These are phyloP conservation scores for Pteronotus mesoamericanus DNA, from an alignment of 2,797 vertebrate genomes.

Conservation along the genomic window DNA sequence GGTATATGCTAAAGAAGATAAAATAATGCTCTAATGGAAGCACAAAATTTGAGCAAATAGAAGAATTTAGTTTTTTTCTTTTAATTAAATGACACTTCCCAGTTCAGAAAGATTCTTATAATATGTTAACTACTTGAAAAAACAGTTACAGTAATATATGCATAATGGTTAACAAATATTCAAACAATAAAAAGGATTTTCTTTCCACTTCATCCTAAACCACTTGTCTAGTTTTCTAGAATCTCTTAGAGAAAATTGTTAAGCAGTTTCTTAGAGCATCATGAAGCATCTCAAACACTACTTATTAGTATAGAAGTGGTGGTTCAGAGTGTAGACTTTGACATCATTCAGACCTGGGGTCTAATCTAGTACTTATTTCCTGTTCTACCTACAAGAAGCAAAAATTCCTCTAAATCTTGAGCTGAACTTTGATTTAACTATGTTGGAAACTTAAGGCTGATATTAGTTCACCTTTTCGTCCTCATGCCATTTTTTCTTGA, in stretches of 20 bases:
- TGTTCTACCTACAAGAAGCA: neutral
- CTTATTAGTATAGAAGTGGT: neutral
- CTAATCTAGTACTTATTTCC: neutral
- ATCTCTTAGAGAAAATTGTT: neutral
- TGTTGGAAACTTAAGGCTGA: neutral
- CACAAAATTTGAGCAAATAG: neutral
- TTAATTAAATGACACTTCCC: conserved; percentile 51
- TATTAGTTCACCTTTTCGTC: neutral
- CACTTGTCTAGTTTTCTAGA: neutral
- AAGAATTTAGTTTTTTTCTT: neutral
- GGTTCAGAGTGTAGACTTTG: neutral
- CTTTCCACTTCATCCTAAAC: neutral
- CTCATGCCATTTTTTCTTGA: neutral
- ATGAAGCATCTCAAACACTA: neutral
- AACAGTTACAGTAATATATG: neutral
- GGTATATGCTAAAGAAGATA: neutral
- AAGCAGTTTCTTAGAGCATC: neutral
- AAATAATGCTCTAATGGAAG: neutral
- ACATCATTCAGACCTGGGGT: neutral
- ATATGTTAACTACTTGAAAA: neutral
- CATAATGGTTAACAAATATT: conserved; percentile 8
- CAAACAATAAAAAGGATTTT: neutral
- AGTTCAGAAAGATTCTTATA: conserved; percentile 1
- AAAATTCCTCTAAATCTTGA: neutral
- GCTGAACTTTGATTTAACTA: neutral